These are phyloP conservation scores for Scaeva pyrastri DNA, from an alignment of 2,888 invertebrate species.

Conservation along the genomic window DNA sequence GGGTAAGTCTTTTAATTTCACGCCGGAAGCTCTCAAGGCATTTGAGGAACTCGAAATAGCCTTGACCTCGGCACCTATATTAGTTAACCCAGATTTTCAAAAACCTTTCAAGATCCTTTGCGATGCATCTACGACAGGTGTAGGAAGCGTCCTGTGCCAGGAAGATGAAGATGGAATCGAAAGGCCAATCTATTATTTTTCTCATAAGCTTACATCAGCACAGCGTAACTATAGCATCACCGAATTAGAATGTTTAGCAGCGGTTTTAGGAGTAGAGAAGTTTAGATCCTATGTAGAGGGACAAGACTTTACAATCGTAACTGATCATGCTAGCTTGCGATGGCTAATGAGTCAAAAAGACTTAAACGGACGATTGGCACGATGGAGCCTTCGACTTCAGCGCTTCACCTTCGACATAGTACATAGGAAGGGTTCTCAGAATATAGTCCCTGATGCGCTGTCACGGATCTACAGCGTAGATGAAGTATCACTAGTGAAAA, in stretches of 20 bases:
- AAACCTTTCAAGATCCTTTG: slow-evolving; percentile 43
- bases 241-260: slow-evolving; percentile 57
- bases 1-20: neutral
- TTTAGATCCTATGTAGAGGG: slow-evolving; percentile 58
- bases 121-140: slow-evolving; percentile 48
- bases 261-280: slow-evolving; percentile 48
- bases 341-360: too few species aligned
- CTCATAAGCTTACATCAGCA: slow-evolving; percentile 36
- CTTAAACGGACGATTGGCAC: too few species aligned
- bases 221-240: slow-evolving; percentile 52
- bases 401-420: neutral
- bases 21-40: neutral
- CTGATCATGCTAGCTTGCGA: slow-evolving; percentile 18
- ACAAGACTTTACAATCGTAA: slow-evolving; percentile 31
- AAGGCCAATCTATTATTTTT: slow-evolving; percentile 31
- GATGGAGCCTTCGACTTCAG: too few species aligned
- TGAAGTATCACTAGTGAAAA: neutral
- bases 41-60: neutral
- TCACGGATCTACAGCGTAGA: neutral
- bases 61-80: slow-evolving; percentile 31
- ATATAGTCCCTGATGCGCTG: neutral
- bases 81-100: slow-evolving; percentile 45
- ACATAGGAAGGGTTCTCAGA: slow-evolving; percentile 1
- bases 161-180: slow-evolving; percentile 23
- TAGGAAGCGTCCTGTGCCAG: slow-evolving; percentile 45